Base-by-base conservation (phyloP, 2,797 vertebrate genomes). In the Hydrolagus colliei region DNA sequence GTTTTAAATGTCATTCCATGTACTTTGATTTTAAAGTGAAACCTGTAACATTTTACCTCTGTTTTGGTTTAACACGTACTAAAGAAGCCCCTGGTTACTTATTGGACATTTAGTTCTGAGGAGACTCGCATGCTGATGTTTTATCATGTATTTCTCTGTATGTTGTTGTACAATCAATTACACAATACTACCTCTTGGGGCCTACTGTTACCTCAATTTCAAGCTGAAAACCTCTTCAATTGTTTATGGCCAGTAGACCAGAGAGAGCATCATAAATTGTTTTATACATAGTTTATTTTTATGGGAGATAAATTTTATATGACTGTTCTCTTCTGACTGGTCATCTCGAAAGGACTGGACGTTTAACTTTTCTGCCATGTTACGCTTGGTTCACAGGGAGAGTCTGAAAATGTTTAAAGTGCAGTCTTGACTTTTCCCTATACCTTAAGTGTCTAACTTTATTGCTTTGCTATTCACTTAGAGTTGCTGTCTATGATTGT, bases 161-260 rank as follows among this genome's bases (percentile, higher is more conserved):
- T 91, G 91, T 96, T 96, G 92, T 95, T 93, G 93, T 95, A 97
- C 96, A 98, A 97, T 97, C 96, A 94, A 88, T 92, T 92, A 92
- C 95, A 97, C 95, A 94, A 93, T 94, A 94, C 97, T 98, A 98
- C 97, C 97, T 98, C 97, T 94, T 94, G 95, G 92, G 95, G 95
- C 95, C 96, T 96, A 93, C 93, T 94, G 95, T 96, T 97, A 97
- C 96, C 97, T 97, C 96, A 95, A 94, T 96, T 95, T 95, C 95
- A 96, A 95, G 94, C 90, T 93, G 93, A 94, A 95, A 96, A 95
- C 92, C 93, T 94, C 95, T 90, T 91, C 89, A 88, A 89, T 90
- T 90, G 89, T 92, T 93, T 91, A 94, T 95, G 95, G 93, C 93
- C 92, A 93, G 91, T 92, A 92, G 93, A 92, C 92, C 94, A 95